Conservation (phyloP, 2,113 vertebrate species). For the Morone saxatilis region DNA sequence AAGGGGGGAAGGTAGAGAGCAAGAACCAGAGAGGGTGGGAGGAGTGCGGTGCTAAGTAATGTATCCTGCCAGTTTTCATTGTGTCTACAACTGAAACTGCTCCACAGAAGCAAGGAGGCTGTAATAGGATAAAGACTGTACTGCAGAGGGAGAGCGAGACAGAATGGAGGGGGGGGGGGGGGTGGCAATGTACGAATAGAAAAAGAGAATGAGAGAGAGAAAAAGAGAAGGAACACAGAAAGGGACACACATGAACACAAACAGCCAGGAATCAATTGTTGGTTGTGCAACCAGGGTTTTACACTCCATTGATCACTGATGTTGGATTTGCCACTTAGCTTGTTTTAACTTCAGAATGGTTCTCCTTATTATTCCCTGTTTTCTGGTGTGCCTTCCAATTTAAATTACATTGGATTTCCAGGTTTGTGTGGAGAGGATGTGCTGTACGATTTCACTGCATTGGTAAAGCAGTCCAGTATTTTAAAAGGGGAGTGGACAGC, state of each 20-base stretch:
- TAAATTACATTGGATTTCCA: too few species aligned
- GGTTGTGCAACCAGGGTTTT: constrained; percentile 41
- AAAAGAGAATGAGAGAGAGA: constrained; percentile 10
- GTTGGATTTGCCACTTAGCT: constrained; percentile 26
- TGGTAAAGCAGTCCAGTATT: constrained; percentile 5
- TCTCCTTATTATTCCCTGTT: neutral
- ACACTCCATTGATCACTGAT: constrained; percentile 28
- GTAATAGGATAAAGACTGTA: constrained; percentile 80
- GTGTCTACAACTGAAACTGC: constrained; percentile 69
- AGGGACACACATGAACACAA: constrained; percentile 29
- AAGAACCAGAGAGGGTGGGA: constrained; percentile 50
- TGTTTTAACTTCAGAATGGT: constrained; percentile 14
- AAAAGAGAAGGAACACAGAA: constrained; percentile 5
- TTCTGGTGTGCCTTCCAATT: neutral
- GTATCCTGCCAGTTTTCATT: constrained; percentile 81
- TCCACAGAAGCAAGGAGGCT: constrained; percentile 66
- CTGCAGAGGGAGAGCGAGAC: constrained; percentile 53
- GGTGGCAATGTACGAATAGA: neutral
- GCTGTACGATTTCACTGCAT: neutral
- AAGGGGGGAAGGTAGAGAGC: constrained; percentile 23
- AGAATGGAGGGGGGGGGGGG: neutral
- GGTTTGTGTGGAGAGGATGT: neutral
- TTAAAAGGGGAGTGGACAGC: neutral
- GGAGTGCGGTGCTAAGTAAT: constrained; percentile 68
- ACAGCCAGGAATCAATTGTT: constrained; percentile 47